Conservation (phyloP, 2,888 invertebrate species). For the Aphodius sticticus region DNA sequence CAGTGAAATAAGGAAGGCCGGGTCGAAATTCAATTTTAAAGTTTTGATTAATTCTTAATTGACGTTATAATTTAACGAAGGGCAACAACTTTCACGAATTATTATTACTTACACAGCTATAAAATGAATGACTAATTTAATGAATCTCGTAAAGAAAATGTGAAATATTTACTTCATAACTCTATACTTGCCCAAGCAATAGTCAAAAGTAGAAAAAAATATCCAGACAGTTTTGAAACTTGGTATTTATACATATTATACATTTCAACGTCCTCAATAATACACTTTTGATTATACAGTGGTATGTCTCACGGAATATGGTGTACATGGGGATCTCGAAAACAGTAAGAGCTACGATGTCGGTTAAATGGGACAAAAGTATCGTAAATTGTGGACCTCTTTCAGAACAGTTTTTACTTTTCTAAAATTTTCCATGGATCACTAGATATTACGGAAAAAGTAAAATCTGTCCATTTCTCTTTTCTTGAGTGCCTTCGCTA, state of each 20-base stretch:
- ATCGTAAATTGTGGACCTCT: too few relatives aligned
- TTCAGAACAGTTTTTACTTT: too few relatives aligned
- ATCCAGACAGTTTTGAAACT: neutral
- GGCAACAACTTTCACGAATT: neutral
- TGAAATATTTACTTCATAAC: neutral
- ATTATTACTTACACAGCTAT: neutral
- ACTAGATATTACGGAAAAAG: too few relatives aligned
- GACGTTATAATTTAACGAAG: constrained; percentile 4
- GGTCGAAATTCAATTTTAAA: neutral
- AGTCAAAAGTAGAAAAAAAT: neutral
- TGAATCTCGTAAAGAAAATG: neutral
- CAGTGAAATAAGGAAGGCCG: neutral
- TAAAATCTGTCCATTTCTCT: too few relatives aligned
- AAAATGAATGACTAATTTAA: neutral
- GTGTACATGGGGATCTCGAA: too few relatives aligned
- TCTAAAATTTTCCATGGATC: too few relatives aligned
- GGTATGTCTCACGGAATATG: too few relatives aligned
- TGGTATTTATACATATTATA: neutral
- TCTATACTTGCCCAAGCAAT: neutral
- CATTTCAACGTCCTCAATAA: too few relatives aligned
- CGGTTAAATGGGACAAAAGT: too few relatives aligned
- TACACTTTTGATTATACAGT: too few relatives aligned
- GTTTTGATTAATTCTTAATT: neutral
- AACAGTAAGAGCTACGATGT: too few relatives aligned
- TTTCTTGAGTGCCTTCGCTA: too few relatives aligned